Conservation (phyloP, 2,113 vertebrate species). For the Lepus americanus region DNA sequence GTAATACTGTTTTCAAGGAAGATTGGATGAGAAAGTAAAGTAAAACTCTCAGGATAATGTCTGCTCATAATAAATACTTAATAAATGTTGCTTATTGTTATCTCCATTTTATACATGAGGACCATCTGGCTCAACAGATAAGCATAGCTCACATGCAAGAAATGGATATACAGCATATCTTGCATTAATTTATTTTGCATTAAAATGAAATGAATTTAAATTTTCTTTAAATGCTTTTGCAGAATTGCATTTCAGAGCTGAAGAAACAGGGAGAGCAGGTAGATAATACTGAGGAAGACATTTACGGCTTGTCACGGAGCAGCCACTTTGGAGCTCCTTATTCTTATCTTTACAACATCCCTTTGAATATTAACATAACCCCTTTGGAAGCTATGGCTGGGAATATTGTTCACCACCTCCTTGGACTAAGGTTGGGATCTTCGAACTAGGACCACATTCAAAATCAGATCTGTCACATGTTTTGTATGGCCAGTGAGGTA, state of each 20-base stretch:
- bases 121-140: constrained; percentile 53
- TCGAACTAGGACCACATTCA: no score
- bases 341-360: neutral
- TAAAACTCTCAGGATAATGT: neutral
- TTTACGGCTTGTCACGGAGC: neutral
- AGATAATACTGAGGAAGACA: neutral
- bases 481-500: neutral
- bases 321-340: neutral
- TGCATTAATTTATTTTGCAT: constrained; percentile 35
- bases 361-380: neutral
- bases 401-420: neutral
- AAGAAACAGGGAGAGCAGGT: neutral
- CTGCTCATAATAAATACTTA: constrained; percentile 51
- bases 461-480: neutral
- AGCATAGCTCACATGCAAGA: neutral
- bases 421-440: neutral
- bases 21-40: constrained; percentile 43
- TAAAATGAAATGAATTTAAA: constrained; percentile 61
- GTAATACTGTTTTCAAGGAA: neutral
- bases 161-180: constrained; percentile 19
- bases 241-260: constrained; percentile 48
- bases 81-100: constrained; percentile 47
- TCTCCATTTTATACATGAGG: constrained; percentile 31
- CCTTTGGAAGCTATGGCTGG: neutral
- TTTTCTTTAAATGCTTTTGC: constrained; percentile 10